These are phyloP conservation scores for Mylabris phalerata DNA, from an alignment of 1,140 invertebrate species.

Conservation along the genomic window DNA sequence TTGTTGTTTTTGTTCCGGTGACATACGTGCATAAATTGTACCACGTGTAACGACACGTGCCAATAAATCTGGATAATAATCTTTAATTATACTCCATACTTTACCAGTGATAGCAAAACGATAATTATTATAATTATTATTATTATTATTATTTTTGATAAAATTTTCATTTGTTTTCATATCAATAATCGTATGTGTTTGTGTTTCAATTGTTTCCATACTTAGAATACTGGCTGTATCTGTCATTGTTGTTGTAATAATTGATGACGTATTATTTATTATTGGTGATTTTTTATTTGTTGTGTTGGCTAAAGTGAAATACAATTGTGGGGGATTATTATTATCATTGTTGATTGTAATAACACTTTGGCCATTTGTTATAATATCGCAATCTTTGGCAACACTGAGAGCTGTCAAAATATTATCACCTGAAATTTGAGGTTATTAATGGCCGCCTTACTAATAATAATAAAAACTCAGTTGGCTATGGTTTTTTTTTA, in stretches of 20 bases:
- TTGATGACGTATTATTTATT: not conserved
- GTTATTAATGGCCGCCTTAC: not conserved
- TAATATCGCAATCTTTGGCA: slow-evolving; percentile 90
- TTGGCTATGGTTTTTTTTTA: not conserved
- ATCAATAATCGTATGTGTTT: slow-evolving; percentile 25
- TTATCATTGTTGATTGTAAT: slow-evolving; percentile 45
- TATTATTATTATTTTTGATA: not conserved
- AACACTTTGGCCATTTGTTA: slow-evolving; percentile 64
- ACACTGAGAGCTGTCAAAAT: slow-evolving; percentile 95
- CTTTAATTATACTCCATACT: slow-evolving; percentile 66
- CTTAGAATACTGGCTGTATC: slow-evolving; percentile 52
- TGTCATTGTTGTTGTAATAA: slow-evolving; percentile 30
- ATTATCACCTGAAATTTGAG: slow-evolving; percentile 78
- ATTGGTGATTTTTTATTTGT: slow-evolving; percentile 26
- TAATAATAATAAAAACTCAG: not conserved
- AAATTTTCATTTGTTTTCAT: not conserved
- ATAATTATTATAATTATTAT: slow-evolving; percentile 41
- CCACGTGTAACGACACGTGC: slow-evolving; percentile 68
- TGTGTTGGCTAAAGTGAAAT: slow-evolving; percentile 37
- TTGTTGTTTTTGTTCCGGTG: slow-evolving; percentile 94
- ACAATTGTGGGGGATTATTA: slow-evolving; percentile 29
- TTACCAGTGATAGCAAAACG: slow-evolving; percentile 75
- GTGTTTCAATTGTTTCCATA: slow-evolving; percentile 51
- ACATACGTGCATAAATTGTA: slow-evolving; percentile 94
- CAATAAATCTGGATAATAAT: slow-evolving; percentile 69